These are phyloP conservation scores for Bombus soroeensis DNA, from an alignment of 1,140 invertebrate species.

Conservation along the genomic window DNA sequence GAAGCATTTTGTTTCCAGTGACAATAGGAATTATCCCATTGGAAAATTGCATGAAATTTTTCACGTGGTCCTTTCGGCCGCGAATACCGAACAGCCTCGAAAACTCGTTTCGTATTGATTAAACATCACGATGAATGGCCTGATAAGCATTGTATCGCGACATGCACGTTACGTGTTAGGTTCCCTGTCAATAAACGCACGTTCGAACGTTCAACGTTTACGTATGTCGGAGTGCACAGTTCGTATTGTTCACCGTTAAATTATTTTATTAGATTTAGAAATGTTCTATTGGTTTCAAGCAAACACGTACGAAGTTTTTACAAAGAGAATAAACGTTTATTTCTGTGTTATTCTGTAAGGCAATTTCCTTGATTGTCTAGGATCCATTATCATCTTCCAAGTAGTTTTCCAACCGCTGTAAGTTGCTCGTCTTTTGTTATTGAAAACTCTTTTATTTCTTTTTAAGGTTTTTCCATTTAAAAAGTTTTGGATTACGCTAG, in stretches of 20 bases:
- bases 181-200: slow-evolving; percentile 22
- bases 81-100: not conserved
- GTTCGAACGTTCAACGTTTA: slow-evolving; percentile 1
- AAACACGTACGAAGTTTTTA: not conserved
- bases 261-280: not conserved
- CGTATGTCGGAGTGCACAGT: not conserved
- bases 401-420: too few relatives aligned
- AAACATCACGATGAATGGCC: slow-evolving; percentile 17
- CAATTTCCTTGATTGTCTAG: too few relatives aligned
- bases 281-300: not conserved
- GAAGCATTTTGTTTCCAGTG: not conserved
- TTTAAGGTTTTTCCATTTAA: too few relatives aligned
- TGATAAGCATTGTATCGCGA: slow-evolving; percentile 26
- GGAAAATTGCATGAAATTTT: slow-evolving; percentile 33
- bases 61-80: not conserved
- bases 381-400: too few relatives aligned
- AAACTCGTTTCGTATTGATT: slow-evolving; percentile 43
- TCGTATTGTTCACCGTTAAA: not conserved
- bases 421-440: too few relatives aligned
- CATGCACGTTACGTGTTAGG: not conserved
- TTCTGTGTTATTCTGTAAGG: too few relatives aligned
- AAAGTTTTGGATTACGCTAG: too few relatives aligned
- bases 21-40: slow-evolving; percentile 28
- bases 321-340: too few relatives aligned
- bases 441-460: too few relatives aligned